Evolutionary conservation across 2,888 invertebrate species (phyloP).

Genomic region (Myopa tessellatipennis): DNA sequence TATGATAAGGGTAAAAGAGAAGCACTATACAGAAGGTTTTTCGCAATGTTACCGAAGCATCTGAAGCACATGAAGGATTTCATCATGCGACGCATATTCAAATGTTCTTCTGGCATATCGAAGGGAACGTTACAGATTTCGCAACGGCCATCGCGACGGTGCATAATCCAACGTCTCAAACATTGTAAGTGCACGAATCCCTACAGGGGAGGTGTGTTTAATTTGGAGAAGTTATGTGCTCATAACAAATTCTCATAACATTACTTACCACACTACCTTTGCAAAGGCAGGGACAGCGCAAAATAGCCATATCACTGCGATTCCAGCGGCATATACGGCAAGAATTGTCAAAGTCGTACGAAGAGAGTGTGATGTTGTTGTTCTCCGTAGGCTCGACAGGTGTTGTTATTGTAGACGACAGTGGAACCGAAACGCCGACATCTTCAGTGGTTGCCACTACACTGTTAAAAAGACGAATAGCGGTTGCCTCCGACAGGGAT

Average conservation of each 20-base stretch:
- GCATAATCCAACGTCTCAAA: slow-evolving; percentile 63
- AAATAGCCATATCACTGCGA: slow-evolving; percentile 58
- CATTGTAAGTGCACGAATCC: slow-evolving; percentile 64
- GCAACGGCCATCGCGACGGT: slow-evolving; percentile 58
- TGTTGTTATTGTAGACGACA: slow-evolving; percentile 1
- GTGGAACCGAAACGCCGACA: too few species aligned
- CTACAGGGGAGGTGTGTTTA: slow-evolving; percentile 47
- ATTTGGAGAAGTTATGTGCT: background rate
- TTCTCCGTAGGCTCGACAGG: slow-evolving; percentile 13
- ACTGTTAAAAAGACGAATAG: slow-evolving; percentile 55
- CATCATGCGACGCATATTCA: slow-evolving; percentile 55
- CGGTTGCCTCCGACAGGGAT: slow-evolving; percentile 53
- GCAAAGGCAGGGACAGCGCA: slow-evolving; percentile 63
- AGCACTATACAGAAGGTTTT: slow-evolving; percentile 58
- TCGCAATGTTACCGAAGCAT: slow-evolving; percentile 61
- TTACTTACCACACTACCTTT: slow-evolving; percentile 65
- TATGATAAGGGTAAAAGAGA: slow-evolving; percentile 62
- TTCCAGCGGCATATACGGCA: slow-evolving; percentile 66
- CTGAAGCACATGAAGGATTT: slow-evolving; percentile 59
- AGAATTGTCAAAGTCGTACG: slow-evolving; percentile 58
- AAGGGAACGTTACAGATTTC: slow-evolving; percentile 61
- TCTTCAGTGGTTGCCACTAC: slow-evolving; percentile 40
- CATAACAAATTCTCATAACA: background rate
- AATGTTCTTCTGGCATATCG: slow-evolving; percentile 55
- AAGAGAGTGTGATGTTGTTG: slow-evolving; percentile 55